Base-by-base conservation (phyloP, 2,888 invertebrate genomes). In the Resseliella maxima region DNA sequence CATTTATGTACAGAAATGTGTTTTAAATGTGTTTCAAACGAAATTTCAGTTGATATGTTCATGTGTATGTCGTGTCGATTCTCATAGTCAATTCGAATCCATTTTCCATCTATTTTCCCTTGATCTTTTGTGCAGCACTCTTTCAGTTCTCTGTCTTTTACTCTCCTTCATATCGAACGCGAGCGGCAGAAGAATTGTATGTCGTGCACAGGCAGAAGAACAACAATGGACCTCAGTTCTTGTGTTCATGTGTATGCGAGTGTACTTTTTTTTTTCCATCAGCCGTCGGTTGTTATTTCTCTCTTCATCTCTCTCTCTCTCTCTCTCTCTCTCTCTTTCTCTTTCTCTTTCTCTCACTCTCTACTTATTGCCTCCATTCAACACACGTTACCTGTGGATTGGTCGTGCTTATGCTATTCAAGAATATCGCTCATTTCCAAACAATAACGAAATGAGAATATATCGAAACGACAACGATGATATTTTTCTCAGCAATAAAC, bases 1-100 rank as follows among this genome's bases (percentile, higher is more conserved):
- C 72, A 72, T 72, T 72, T 72, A 72, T 72, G 72, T 72, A 72
- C 72, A 72, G 72, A 31, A 72, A 72, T 72, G 72, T 72, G 72
- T 72, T 72, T 72, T 72, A 72, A 72, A 72, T 72, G 72, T 72
- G 72, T 31, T 72, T 15, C 72, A 72, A 10, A 72, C 27, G n/a
- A 35, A 59, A 59, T 59, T 59, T 12, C 24, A 59, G 72, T 72
- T 31, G 1, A 3, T 59, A 24, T 6, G 24, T 6, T 3, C 5
- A n/a, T 72, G 72, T 72, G 72, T 72, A 35, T 31, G 59, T 59
- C 24, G 24, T 59, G 59, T 15, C 15, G 35, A 72, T 72, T 31
- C 72, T 31, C 31, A 31, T 72, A 72, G 72, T 72, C 72, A 35
- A 31, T 72, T 72, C 15, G 35, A 72, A 72, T 72, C n/a, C 72